These are phyloP conservation scores for Tadarida brasiliensis DNA, from an alignment of 2,797 vertebrate species.

Conservation along the genomic window DNA sequence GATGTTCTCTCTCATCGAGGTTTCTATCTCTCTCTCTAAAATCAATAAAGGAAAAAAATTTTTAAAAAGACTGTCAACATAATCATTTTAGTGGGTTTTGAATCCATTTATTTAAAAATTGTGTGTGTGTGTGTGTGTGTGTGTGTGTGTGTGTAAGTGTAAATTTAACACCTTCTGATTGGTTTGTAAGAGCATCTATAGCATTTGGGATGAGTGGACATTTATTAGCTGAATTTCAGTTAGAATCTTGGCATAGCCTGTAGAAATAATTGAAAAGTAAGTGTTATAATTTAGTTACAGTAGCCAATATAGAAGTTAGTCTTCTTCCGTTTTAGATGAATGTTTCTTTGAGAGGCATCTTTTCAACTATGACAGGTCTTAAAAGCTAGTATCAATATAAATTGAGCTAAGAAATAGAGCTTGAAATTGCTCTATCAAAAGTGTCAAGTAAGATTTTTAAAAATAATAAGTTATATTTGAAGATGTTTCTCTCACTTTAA, in stretches of 20 bases:
- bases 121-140: too few relatives aligned
- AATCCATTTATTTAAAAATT: neutral
- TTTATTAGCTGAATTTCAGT: neutral
- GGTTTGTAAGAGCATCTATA: neutral
- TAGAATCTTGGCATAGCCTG: neutral
- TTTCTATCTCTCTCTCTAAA: too few relatives aligned
- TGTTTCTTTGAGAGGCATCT: neutral
- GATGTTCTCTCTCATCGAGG: too few relatives aligned
- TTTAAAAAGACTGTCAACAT: neutral
- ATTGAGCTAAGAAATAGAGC: constrained; percentile 43
- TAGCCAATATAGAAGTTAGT: rapidly evolving
- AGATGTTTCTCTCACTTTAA: constrained; percentile 18
- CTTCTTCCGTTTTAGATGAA: neutral
- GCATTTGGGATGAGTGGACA: neutral
- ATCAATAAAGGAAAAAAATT: too few relatives aligned
- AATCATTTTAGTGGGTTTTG: neutral
- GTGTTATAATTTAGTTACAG: too few relatives aligned
- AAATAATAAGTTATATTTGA: constrained; percentile 46
- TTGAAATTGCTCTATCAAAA: constrained; percentile 22
- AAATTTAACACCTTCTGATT: neutral
- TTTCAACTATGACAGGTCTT: neutral
- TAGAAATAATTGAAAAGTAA: neutral
- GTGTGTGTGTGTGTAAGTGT: neutral
- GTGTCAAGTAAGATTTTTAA: neutral
- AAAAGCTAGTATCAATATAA: neutral